Evolutionary conservation across 2,888 invertebrate species (phyloP).

Genomic region (Hyposoter didymator): DNA sequence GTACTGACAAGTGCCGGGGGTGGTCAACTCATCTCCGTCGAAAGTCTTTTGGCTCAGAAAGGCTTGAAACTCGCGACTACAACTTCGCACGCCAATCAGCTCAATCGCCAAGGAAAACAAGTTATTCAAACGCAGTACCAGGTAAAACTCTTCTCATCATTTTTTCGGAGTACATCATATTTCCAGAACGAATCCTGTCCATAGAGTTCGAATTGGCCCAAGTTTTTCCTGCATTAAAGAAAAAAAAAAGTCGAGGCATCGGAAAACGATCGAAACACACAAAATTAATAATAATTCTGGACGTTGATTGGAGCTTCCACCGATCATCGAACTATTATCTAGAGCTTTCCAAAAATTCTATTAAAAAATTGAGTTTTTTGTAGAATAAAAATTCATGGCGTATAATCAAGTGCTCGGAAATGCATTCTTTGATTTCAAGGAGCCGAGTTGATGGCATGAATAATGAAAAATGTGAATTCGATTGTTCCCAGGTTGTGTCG

Average conservation of each 20-base stretch:
- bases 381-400: too few relatives aligned
- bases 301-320: not conserved
- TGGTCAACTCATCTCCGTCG: slow-evolving; percentile 86
- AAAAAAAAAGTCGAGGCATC: too few relatives aligned
- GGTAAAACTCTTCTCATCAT: slow-evolving; percentile 70
- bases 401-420: not conserved
- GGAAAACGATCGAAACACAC: too few relatives aligned
- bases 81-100: slow-evolving; percentile 76
- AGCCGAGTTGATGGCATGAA: too few relatives aligned
- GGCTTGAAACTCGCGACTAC: slow-evolving; percentile 81
- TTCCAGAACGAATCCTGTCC: not conserved
- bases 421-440: too few relatives aligned
- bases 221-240: too few relatives aligned
- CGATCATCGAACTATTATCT: not conserved
- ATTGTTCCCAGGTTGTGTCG: slow-evolving; percentile 78
- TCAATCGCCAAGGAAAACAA: slow-evolving; percentile 82
- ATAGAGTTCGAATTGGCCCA: not conserved
- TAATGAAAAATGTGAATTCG: not conserved
- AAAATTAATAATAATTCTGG: not conserved
- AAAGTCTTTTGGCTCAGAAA: slow-evolving; percentile 86
- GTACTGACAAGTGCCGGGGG: slow-evolving; percentile 89
- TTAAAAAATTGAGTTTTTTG: too few relatives aligned
- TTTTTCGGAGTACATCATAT: slow-evolving; percentile 5
- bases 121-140: slow-evolving; percentile 83
- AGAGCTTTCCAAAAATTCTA: not conserved